Base-by-base conservation (phyloP, 2,888 invertebrate genomes). In the Ormia ochracea region DNA sequence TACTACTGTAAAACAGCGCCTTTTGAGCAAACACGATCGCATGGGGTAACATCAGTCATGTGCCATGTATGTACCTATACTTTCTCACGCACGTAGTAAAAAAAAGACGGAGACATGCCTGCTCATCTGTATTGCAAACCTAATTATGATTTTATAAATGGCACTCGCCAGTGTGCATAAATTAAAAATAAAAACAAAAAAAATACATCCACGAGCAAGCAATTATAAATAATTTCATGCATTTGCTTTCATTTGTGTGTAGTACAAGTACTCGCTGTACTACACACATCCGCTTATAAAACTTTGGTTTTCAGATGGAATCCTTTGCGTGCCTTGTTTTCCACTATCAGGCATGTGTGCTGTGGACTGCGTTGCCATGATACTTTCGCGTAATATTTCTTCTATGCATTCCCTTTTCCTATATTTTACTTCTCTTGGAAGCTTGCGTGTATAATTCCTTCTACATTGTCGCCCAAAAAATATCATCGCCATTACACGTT, bases 401-500 rank as follows among this genome's bases (percentile, higher is more conserved):
- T 33, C 12, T 12, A 5, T 31, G 1, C n/a, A 9, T 19, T 28
- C 17, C 9, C 17, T 38, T 10, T 3, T 12, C 14, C 23, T 12
- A 2, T 3, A 38, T 23, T 43, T 36, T n/a, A 17, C 21, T 48
- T 2, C 17, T 38, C 0, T 36, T 3, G 36, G 33, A 6, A 7
- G 26, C 5, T 33, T 9, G 28, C 31, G 48, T 52, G 19, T 72
- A 1, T 21, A 23, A 36, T 28, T 66, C 31, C 6, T 26, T 17
- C 38, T 50, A 66, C 59, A 21, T 33, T 74, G 59, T 70, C 59
- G 50, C 72, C 68, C 43, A 80, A 76, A n/a, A n/a, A 80, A 50
- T 63, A 63, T 73, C 76, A 66, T 72, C 80, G 72, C 73, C 80
- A 73, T 76, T 80, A 76, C 72, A 73, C 72, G 80, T 80, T 73